phyloP scores from a whole-genome alignment of 2,113 vertebrate species.

The Anoura caudifer region DNA sequence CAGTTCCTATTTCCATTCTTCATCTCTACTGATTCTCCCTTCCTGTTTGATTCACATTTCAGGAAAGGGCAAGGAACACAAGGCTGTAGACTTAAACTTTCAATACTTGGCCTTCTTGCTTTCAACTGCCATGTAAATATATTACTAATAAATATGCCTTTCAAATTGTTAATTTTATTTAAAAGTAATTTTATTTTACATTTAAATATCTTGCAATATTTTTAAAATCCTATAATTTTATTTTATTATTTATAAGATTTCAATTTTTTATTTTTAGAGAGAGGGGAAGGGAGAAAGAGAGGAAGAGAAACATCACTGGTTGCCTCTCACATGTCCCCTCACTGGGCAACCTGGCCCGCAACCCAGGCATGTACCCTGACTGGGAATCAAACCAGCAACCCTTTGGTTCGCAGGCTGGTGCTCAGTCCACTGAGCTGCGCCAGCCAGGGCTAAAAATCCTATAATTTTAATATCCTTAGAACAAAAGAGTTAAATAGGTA shows the following conservation, averaged over 20 bases:
- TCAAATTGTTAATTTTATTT: not conserved
- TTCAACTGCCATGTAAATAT: not conserved
- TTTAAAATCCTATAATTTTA: not conserved
- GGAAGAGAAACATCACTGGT: too few relatives aligned
- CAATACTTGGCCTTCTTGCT: not conserved
- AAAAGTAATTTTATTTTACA: conserved; percentile 18
- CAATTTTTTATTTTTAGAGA: too few relatives aligned
- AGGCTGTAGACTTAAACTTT: not conserved
- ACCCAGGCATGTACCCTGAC: too few relatives aligned
- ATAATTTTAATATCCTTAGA: conserved; percentile 18
- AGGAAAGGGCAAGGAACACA: not conserved
- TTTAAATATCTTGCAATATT: not conserved
- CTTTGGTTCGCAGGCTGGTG: too few relatives aligned
- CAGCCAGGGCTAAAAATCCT: too few relatives aligned
- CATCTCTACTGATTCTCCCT: not conserved
- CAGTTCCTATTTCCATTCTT: not conserved
- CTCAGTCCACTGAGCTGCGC: too few relatives aligned
- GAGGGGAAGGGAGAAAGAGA: too few relatives aligned
- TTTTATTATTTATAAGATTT: too few relatives aligned
- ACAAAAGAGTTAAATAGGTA: conserved; percentile 6
- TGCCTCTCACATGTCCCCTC: too few relatives aligned
- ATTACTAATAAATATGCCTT: not conserved
- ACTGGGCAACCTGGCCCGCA: too few relatives aligned
- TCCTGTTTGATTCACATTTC: conserved; percentile 5
- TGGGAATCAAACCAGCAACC: too few relatives aligned